These are phyloP conservation scores for Lutjanus campechanus DNA, from an alignment of 2,797 vertebrate species.

Conservation along the genomic window DNA sequence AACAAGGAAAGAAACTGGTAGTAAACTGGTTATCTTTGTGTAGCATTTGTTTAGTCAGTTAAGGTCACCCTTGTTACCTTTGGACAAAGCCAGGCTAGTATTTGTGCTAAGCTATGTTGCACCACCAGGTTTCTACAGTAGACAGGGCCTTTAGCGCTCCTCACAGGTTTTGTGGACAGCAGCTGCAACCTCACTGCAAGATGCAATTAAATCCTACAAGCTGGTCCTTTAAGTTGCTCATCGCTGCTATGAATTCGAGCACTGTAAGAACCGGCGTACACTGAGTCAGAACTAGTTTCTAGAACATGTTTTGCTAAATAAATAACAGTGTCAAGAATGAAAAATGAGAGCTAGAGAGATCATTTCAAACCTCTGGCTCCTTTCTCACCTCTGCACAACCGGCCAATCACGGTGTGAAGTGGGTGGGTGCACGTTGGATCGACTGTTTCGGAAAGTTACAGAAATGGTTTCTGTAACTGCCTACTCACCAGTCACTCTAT, in stretches of 20 bases:
- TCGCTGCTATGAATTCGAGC: neutral
- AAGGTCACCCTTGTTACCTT: too few relatives aligned
- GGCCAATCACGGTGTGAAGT: neutral
- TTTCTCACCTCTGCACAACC: neutral
- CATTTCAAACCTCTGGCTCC: neutral
- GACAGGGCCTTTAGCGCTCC: too few relatives aligned
- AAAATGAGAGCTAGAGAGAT: neutral
- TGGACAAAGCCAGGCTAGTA: neutral
- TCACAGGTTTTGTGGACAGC: too few relatives aligned
- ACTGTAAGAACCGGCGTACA: too few relatives aligned
- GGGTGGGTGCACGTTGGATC: neutral
- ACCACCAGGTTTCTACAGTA: too few relatives aligned
- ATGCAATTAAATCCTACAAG: too few relatives aligned
- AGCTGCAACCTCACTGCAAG: too few relatives aligned
- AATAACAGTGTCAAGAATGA: neutral
- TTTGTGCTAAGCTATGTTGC: neutral
- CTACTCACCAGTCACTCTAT: neutral
- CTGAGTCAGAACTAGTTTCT: neutral
- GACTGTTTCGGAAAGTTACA: neutral
- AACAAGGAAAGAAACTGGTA: neutral
- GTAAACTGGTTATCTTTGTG: neutral
- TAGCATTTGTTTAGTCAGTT: neutral
- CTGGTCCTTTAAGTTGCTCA: neutral
- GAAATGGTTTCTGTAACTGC: constrained; percentile 11
- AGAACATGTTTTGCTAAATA: neutral